These are phyloP conservation scores for Tachuris rubrigastra DNA, from an alignment of 2,113 vertebrate genomes.

Conservation along the genomic window DNA sequence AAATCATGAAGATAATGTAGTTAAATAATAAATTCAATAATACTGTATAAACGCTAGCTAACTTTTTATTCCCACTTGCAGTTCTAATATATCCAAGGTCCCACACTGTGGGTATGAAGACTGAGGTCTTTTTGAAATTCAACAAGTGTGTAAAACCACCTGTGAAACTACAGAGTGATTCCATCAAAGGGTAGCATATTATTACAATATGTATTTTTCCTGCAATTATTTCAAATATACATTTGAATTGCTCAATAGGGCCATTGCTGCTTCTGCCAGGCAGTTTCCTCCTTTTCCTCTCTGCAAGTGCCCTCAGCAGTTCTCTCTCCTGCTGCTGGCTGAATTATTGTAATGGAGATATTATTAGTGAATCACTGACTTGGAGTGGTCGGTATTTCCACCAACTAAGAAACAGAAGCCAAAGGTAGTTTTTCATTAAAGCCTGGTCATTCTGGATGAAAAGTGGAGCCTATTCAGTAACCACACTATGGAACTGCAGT, in stretches of 20 bases:
- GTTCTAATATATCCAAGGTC: neutral
- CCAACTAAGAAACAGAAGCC: neutral
- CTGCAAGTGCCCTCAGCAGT: neutral
- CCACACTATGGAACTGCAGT: neutral
- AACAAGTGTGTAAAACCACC: neutral
- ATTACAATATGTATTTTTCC: neutral
- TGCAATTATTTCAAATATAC: neutral
- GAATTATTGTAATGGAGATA: slow-evolving; percentile 29
- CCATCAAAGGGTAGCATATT: neutral
- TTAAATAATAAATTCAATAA: neutral
- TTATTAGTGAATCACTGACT: neutral
- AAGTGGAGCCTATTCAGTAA: slow-evolving; percentile 25
- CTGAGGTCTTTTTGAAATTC: neutral
- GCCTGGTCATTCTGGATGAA: neutral
- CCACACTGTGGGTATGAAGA: neutral
- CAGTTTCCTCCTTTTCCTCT: neutral
- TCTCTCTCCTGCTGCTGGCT: neutral
- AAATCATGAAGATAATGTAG: neutral
- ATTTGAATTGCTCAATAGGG: neutral
- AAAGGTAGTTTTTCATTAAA: slow-evolving; percentile 23
- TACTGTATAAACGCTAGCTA: neutral
- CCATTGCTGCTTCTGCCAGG: neutral
- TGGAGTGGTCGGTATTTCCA: neutral
- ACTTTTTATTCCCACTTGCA: neutral
- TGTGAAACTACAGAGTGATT: neutral